A percentile compares a stretch with the other conserved stretches of the same genome.
Evolutionary conservation across 2,797 vertebrate species (phyloP).

Genomic region (Melanotaenia parkinsoni): DNA sequence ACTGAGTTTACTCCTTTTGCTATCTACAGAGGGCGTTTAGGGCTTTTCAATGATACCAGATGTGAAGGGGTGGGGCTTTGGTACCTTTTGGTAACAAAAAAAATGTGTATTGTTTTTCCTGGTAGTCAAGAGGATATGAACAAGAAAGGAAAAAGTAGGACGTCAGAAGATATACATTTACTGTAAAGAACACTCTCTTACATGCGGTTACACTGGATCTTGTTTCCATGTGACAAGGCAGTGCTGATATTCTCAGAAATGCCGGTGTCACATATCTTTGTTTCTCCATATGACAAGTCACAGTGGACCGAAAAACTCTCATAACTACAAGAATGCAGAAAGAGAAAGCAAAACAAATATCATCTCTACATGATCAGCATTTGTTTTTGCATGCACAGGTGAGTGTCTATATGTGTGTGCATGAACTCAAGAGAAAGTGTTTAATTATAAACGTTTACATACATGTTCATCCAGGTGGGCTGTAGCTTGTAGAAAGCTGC

Average conservation of each 20-base stretch:
- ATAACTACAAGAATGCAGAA: conserved; percentile 62
- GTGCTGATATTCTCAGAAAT: conserved; percentile 82
- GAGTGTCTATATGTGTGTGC: not conserved
- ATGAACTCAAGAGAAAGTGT: not conserved
- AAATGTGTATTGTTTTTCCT: too few relatives aligned
- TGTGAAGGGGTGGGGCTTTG: too few relatives aligned
- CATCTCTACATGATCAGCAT: not conserved
- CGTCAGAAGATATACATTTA: not conserved
- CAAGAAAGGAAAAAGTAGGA: not conserved
- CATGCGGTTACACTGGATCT: conserved; percentile 79
- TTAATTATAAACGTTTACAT: conserved; percentile 6
- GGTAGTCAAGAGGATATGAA: not conserved
- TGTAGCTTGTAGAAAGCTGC: conserved; percentile 73
- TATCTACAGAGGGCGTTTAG: too few relatives aligned
- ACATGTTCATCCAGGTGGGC: conserved; percentile 69
- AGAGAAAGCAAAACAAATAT: not conserved
- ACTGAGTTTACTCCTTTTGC: too few relatives aligned
- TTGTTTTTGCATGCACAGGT: not conserved
- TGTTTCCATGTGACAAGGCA: conserved; percentile 63
- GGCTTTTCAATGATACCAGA: too few relatives aligned
- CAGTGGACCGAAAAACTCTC: conserved; percentile 80
- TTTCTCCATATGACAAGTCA: conserved; percentile 63
- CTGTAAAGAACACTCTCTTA: conserved; percentile 44
- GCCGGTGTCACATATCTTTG: conserved; percentile 64
- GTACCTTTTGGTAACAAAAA: too few relatives aligned